Base-by-base conservation (phyloP, 2,113 vertebrate genomes). In the Morphnarchus princeps region DNA sequence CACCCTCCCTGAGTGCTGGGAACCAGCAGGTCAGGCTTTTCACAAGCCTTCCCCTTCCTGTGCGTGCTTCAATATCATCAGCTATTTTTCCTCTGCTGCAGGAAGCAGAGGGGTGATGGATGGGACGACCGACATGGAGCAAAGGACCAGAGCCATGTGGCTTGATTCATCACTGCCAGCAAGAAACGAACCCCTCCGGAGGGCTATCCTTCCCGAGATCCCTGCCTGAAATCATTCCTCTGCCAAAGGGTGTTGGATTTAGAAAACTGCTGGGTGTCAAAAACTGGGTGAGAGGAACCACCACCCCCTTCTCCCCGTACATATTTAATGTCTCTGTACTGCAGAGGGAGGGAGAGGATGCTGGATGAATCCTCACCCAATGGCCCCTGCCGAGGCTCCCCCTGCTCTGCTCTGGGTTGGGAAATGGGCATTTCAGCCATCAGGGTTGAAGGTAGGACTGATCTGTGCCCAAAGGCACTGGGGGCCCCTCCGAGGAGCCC, bases 51-150 rank as follows among this genome's bases (percentile, higher is more conserved):
- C 76, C 77, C 76, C 47, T 72, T 80, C 43, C 87, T 25, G 0
- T 62, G 66, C 76, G 8, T 40, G 54, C 32, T 83, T 89, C 66
- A 65, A 18, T 38, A 69, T 43, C 16, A 8, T 63, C 88, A 90
- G 67, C 58, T 86, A 24, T 29, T 93, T 88, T 20, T 52, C 90
- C 89, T 50, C n/a, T 47, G 50, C 82, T 0, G 4, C 85, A 81
- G 92, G 94, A 96, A 94, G 89, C 84, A 95, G 89, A 58, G 89
- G 40, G 42, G 71, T 94, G 90, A 95, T 92, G 90, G 92, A 95
- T 94, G 90, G 50, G 62, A 54, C 0, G 3, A 16, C 8, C 3
- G 9, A 32, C 3, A 6, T 0, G 6, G 58, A 69, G 66, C 7
- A 0, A 82, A 72, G 66, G 40, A 36, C 36, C 2, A 0, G 43